Evolutionary conservation across 2,888 invertebrate genomes (phyloP), one percentile per base, ranked within the genome.

Genomic region (Noctua fimbriata): DNA sequence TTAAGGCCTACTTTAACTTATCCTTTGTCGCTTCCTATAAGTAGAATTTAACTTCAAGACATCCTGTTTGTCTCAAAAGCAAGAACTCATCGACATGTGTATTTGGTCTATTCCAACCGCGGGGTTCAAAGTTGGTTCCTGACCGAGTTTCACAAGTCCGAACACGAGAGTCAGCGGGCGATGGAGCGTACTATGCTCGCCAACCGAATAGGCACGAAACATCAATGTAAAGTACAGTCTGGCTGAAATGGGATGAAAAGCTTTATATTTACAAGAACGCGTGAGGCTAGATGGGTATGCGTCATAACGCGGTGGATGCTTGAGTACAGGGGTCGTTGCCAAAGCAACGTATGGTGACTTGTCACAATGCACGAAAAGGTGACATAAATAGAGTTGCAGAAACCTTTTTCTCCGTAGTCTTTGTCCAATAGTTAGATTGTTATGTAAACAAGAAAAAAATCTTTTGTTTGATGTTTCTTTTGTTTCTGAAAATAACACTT

Each of bases 81-180:
- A 5, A 66, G 24, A 81, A 84, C 70, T 81, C n/a, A 72, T 79
- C 44, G 47, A 84, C 81, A 79, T 84, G 79, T 82, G 78, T 83
- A 58, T 76, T 69, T 63, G 52, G 41, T 58, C 21, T 69, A 71
- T 79, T 84, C 60, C 28, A 71, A 84, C 71, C 67, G 60, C 67
- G n/a, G 44, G 21, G 47, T 55, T 84, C 71, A 71, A 79, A 84
- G 84, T 79, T 71, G 60, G 67, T 55, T n/a, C 21, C 81, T 79
- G 81, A 84, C 84, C 85, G 71, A 84, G 67, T 84, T 84, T 79
- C 81, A 55, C 36, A 79, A 82, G 60, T 72, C 67, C 70, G 28
- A 79, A 69, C 67, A 72, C 55, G 41, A 71, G 79, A 84, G 84
- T 79, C 60, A 84, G 70, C 28, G 28, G n/a, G 71, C 79, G 71